These are phyloP conservation scores for Cabera pusaria DNA, from an alignment of 2,888 invertebrate species.

Conservation along the genomic window DNA sequence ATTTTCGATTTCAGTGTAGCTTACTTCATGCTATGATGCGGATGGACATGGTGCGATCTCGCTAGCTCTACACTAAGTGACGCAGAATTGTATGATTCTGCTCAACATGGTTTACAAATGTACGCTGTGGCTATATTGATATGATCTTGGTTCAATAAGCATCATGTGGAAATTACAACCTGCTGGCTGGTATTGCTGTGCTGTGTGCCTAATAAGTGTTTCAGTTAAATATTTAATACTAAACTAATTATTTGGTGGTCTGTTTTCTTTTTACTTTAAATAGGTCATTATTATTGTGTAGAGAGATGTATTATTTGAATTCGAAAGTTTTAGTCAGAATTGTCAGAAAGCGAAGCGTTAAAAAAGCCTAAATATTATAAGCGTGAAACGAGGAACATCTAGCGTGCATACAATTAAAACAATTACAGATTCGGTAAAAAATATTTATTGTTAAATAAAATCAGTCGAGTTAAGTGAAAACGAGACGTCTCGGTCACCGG, in stretches of 20 bases:
- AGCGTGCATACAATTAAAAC: constrained; percentile 75
- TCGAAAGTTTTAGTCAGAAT: constrained; percentile 49
- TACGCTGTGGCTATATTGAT: no score
- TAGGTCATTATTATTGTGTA: constrained; percentile 43
- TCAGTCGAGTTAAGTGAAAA: constrained; percentile 79
- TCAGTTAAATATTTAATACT: background rate
- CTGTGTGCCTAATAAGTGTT: constrained; percentile 21
- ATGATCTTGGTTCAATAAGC: no score
- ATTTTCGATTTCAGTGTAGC: constrained; percentile 50
- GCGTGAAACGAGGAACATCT: constrained; percentile 59
- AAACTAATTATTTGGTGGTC: constrained; percentile 18
- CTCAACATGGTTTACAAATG: background rate
- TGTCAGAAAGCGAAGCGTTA: constrained; percentile 68
- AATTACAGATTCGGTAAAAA: constrained; percentile 68
- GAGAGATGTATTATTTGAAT: constrained; percentile 44
- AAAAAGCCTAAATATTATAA: constrained; percentile 63
- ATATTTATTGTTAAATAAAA: constrained; percentile 78
- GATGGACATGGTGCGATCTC: constrained; percentile 43
- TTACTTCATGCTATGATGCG: constrained; percentile 68
- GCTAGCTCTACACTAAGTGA: constrained; percentile 13
- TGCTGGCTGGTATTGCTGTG: constrained; percentile 9
- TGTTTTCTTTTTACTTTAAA: constrained; percentile 30
- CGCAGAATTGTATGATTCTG: constrained; percentile 9
- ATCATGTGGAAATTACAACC: constrained; percentile 5
- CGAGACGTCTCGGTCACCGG: constrained; percentile 70